Evolutionary conservation across 2,797 vertebrate species (phyloP).

Genomic region (Anisognathus igniventris): DNA sequence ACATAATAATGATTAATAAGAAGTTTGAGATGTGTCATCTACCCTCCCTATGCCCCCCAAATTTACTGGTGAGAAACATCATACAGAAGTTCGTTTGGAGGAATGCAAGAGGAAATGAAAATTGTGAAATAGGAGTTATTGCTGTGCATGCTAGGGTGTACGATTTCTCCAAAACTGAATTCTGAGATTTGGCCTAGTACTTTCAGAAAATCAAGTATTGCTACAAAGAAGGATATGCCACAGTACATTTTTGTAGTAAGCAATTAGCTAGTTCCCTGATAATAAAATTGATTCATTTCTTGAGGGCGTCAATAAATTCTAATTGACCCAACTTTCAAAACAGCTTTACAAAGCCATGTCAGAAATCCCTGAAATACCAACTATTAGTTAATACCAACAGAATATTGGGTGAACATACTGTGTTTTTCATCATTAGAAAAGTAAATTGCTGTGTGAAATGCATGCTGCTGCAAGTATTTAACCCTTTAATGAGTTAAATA

Average conservation of each 20-base stretch:
- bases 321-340: not conserved
- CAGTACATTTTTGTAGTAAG: not conserved
- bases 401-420: not conserved
- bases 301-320: not conserved
- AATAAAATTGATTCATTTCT: not conserved
- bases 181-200: not conserved
- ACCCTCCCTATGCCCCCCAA: rapidly evolving
- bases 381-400: not conserved
- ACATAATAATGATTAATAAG: not conserved
- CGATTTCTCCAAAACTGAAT: not conserved
- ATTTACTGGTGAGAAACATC: not conserved
- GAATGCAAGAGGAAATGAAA: not conserved
- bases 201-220: not conserved
- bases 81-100: not conserved
- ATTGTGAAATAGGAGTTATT: not conserved
- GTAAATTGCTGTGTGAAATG: not conserved
- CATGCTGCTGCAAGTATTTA: not conserved
- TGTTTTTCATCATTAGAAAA: not conserved
- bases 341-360: not conserved
- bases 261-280: not conserved
- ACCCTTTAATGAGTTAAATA: not conserved
- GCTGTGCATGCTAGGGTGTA: not conserved
- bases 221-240: not conserved
- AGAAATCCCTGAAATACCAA: not conserved
- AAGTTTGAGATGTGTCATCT: not conserved